phyloP scores from a whole-genome alignment of 2,113 vertebrate genomes.

The Colossoma macropomum region DNA sequence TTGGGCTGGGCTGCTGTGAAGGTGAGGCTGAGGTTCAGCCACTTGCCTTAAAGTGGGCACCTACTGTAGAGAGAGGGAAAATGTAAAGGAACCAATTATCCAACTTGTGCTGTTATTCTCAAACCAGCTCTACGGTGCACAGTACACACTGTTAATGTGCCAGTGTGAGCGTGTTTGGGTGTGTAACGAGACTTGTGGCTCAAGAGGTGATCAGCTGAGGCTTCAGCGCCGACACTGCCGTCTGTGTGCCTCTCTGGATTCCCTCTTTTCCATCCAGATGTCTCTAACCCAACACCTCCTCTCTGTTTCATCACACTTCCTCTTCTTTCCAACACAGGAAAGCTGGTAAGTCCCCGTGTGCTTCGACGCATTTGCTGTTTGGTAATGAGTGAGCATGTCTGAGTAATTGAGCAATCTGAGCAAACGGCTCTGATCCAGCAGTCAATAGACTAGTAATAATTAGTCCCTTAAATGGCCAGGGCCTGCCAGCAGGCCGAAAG shows the following conservation, averaged over 20 bases:
- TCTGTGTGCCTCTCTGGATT: background rate
- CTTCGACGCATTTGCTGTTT: background rate
- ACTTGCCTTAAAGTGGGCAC: background rate
- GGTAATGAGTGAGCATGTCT: background rate
- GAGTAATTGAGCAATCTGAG: background rate
- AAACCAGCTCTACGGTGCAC: background rate
- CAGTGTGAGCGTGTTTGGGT: slow-evolving; percentile 5
- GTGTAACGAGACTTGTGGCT: slow-evolving; percentile 30
- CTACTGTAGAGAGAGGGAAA: background rate
- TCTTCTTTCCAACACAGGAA: background rate
- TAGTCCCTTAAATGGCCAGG: too few relatives aligned
- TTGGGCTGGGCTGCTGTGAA: background rate
- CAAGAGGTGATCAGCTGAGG: slow-evolving; percentile 25
- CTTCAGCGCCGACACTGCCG: slow-evolving; percentile 14
- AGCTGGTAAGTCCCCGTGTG: background rate
- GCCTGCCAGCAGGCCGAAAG: too few relatives aligned
- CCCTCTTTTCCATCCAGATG: background rate
- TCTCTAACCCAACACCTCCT: background rate
- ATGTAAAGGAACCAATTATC: slow-evolving; percentile 15
- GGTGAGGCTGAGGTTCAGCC: background rate
- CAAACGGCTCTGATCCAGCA: background rate
- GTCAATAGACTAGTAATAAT: too few relatives aligned
- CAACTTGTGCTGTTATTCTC: slow-evolving; percentile 6
- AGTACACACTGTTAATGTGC: background rate
- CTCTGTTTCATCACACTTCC: background rate